Conservation (phyloP, 2,888 invertebrate genomes). For the Pardosa pseudoannulata region DNA sequence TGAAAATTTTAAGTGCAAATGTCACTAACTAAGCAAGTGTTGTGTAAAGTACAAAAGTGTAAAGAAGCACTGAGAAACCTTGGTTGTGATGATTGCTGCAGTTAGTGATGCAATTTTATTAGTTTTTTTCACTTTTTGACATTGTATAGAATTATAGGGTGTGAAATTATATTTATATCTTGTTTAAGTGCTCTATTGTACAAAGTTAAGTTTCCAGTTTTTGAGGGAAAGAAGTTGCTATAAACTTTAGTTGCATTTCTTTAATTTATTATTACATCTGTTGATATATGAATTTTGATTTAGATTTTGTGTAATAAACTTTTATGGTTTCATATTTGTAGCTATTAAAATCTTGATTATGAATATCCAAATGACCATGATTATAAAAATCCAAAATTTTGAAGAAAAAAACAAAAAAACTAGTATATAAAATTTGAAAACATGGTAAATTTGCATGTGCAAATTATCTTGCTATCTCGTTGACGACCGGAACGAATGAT, state of each 20-base stretch:
- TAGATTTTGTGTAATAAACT: background rate
- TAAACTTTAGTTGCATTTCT: background rate
- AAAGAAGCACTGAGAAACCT: background rate
- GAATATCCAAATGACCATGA: background rate
- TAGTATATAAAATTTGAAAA: background rate
- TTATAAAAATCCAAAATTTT: too few relatives aligned
- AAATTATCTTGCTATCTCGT: slow-evolving; percentile 59
- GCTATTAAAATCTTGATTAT: background rate
- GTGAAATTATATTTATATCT: slow-evolving; percentile 4
- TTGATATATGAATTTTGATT: background rate
- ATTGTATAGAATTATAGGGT: background rate
- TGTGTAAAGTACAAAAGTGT: background rate
- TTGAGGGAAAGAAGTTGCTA: background rate
- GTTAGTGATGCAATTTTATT: slow-evolving; percentile 5
- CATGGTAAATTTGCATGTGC: background rate
- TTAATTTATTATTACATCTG: background rate
- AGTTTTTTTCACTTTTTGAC: background rate
- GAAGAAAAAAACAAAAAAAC: background rate
- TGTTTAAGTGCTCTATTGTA: background rate
- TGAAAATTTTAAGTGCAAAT: background rate
- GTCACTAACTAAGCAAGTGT: background rate
- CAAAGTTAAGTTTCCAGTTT: slow-evolving; percentile 14
- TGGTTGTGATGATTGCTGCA: slow-evolving; percentile 1
- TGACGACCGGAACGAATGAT: slow-evolving; percentile 66
- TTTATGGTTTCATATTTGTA: background rate